Base-by-base conservation (phyloP, 37 sponge, comb jelly and placozoan genomes). In the Oopsacas minuta region DNA sequence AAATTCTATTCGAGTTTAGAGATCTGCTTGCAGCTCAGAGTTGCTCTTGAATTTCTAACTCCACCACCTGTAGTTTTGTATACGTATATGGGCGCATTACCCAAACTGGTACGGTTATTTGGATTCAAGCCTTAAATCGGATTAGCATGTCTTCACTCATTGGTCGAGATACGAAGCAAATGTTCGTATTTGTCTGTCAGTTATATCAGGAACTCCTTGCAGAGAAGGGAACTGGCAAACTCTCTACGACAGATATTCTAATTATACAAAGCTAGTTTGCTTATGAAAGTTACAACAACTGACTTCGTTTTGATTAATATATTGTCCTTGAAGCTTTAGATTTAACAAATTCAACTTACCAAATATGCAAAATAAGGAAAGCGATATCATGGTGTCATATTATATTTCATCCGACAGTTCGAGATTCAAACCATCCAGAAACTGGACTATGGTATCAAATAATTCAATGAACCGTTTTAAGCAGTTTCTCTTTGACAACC, bases 181-280 rank as follows among this genome's bases (percentile, higher is more conserved):
- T n/a, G n/a, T n/a, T n/a, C n/a, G n/a, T n/a, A n/a, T n/a, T n/a
- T n/a, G n/a, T n/a, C n/a, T n/a, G n/a, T n/a, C n/a, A n/a, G n/a
- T n/a, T n/a, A n/a, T n/a, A n/a, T n/a, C n/a, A n/a, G n/a, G n/a
- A n/a, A n/a, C n/a, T n/a, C n/a, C n/a, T n/a, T n/a, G n/a, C n/a
- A n/a, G n/a, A n/a, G n/a, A n/a, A n/a, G n/a, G n/a, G n/a, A n/a
- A n/a, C n/a, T n/a, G n/a, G n/a, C n/a, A n/a, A n/a, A n/a, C n/a
- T n/a, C n/a, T n/a, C n/a, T 61, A 61, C 75, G 75, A 61, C 75
- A 61, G 75, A 61, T 61, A 61, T 61, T 61, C 75, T 61, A 34
- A 32, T n/a, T 61, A 61, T 61, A 61, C 75, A 61, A 61, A 61
- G 7, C 75, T 61, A 61, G 75, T 61, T 61, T 61, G 75, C 75